These are phyloP conservation scores for Enhydra lutris DNA, from an alignment of 2,113 vertebrate species.

Conservation along the genomic window DNA sequence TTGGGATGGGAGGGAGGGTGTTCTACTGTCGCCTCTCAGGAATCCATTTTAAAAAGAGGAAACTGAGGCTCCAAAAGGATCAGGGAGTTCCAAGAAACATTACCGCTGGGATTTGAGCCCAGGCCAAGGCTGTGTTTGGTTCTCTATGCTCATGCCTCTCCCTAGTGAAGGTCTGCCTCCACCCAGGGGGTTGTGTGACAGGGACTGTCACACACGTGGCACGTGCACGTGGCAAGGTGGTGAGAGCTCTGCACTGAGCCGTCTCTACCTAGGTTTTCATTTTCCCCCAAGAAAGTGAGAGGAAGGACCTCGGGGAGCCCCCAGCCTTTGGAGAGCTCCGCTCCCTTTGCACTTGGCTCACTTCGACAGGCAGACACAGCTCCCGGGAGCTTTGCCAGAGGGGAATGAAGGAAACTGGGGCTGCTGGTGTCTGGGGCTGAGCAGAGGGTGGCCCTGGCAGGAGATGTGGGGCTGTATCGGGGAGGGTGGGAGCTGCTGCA, in stretches of 20 bases:
- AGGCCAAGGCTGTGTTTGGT: background rate
- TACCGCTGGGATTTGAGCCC: background rate
- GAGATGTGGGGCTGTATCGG: background rate
- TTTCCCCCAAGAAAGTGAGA: background rate
- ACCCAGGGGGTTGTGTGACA: background rate
- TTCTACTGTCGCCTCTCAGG: background rate
- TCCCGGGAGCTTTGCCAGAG: background rate
- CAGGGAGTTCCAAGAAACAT: background rate
- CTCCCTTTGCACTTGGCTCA: background rate
- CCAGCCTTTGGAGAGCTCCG: background rate
- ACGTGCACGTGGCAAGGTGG: too few species aligned
- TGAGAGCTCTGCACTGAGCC: background rate
- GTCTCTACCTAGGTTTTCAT: background rate
- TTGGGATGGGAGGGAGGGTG: background rate
- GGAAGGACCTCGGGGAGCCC: background rate
- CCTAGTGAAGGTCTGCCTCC: background rate
- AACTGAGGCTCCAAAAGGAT: background rate
- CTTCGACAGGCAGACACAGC: background rate
- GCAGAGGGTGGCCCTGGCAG: background rate
- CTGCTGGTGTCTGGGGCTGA: background rate
- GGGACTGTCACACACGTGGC: too few species aligned
- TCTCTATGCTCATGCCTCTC: background rate
- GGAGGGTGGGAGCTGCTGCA: background rate
- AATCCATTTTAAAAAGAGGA: background rate
- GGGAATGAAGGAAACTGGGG: background rate